A percentile compares a stretch with the other conserved stretches of the same genome.
These are phyloP conservation scores for Willowsia nigromaculata DNA, from an alignment of 2,888 invertebrate species.

Conservation along the genomic window DNA sequence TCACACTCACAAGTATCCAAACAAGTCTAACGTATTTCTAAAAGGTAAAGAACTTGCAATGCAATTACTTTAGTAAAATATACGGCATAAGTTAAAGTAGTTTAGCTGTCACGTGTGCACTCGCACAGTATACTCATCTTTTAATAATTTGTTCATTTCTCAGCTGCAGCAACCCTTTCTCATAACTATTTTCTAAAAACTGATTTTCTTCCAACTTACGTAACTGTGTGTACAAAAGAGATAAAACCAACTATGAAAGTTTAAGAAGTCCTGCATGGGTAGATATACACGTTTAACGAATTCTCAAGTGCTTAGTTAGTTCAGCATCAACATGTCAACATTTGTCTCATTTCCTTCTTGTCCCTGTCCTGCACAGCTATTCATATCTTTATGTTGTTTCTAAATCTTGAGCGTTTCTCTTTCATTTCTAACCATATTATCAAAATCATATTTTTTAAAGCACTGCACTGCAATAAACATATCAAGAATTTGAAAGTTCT, in stretches of 20 bases:
- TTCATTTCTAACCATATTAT: too few species aligned
- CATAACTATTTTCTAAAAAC: conserved; percentile 22
- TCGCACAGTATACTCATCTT: too few species aligned
- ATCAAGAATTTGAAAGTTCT: too few species aligned
- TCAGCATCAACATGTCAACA: neutral
- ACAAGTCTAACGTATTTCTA: neutral
- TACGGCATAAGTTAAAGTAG: neutral
- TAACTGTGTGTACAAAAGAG: conserved; percentile 36
- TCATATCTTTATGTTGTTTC: too few species aligned
- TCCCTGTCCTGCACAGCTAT: neutral
- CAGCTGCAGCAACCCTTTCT: neutral
- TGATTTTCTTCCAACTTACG: neutral
- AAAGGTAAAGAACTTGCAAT: neutral
- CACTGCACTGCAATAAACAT: too few species aligned
- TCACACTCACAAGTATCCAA: conserved; percentile 16
- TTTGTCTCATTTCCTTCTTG: conserved; percentile 16
- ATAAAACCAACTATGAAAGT: neutral
- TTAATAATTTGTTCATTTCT: conserved; percentile 38
- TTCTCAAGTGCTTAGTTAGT: conserved; percentile 31
- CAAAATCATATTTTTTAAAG: too few species aligned
- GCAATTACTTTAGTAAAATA: neutral
- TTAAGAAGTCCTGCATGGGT: neutral
- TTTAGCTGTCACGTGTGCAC: conserved; percentile 10
- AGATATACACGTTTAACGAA: neutral
- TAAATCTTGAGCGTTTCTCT: too few species aligned